Percentiles rank a stretch among this genome's conserved stretches.
These are phyloP conservation scores for Suricata suricatta DNA, from an alignment of 2,113 vertebrate genomes.

Conservation along the genomic window DNA sequence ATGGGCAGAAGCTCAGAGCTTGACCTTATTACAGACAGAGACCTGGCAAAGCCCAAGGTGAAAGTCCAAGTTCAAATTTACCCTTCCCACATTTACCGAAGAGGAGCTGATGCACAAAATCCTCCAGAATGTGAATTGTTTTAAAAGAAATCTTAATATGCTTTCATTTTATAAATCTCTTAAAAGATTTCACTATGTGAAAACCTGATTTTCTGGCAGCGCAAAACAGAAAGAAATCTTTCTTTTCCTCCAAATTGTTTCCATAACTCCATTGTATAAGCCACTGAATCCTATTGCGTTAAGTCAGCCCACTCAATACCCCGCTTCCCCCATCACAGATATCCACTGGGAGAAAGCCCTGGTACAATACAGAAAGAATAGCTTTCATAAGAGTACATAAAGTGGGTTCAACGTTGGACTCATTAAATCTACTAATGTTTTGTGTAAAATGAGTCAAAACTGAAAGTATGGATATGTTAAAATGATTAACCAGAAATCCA, in stretches of 20 bases:
- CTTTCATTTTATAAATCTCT: not conserved
- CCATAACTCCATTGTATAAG: constrained; percentile 31
- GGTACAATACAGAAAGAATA: constrained; percentile 25
- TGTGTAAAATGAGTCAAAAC: constrained; percentile 24
- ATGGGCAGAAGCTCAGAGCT: not conserved
- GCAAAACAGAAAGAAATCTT: constrained; percentile 40
- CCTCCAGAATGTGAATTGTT: not conserved
- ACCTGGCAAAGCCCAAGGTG: not conserved
- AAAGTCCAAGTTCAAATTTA: constrained; percentile 1
- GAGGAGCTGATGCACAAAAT: not conserved
- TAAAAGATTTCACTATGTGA: not conserved
- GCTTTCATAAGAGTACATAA: constrained; percentile 49
- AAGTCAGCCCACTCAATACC: constrained; percentile 45
- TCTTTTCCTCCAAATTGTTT: constrained; percentile 54
- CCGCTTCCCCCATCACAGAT: not conserved
- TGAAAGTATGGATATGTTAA: constrained; percentile 18
- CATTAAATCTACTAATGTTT: constrained; percentile 30
- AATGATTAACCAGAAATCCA: not conserved
- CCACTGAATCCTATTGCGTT: constrained; percentile 32
- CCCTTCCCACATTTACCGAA: not conserved
- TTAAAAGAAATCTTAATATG: not conserved
- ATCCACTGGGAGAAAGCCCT: not conserved
- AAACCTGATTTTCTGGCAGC: constrained; percentile 12
- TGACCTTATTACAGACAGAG: not conserved
- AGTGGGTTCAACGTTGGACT: constrained; percentile 33